These are phyloP conservation scores for Caenorhabditis imperialis DNA, from an alignment of 2,888 invertebrate species.

Conservation along the genomic window DNA sequence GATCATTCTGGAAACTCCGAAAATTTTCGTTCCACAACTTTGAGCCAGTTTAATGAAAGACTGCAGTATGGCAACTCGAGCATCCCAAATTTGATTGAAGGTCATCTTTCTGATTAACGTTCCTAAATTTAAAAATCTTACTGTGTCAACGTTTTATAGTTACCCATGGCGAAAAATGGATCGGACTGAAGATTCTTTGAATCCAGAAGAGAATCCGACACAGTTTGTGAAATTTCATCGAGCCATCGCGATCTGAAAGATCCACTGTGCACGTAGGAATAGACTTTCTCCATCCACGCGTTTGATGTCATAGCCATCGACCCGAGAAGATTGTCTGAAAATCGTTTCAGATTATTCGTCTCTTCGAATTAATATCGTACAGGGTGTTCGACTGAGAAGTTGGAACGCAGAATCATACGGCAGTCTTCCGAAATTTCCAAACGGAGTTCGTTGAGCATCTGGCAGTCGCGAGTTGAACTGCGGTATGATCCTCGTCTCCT, in stretches of 20 bases:
- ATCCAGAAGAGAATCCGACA: neutral
- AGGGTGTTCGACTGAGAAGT: conserved; percentile 20
- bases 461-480: neutral
- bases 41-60: conserved; percentile 4
- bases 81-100: conserved; percentile 3
- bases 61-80: conserved; percentile 6
- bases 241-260: conserved; percentile 18
- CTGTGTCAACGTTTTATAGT: neutral
- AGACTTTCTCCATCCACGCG: conserved; percentile 18
- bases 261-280: conserved; percentile 10
- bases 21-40: conserved; percentile 9
- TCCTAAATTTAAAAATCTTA: conserved; percentile 10
- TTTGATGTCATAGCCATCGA: conserved; percentile 32
- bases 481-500: neutral
- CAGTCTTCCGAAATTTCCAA: conserved; percentile 31
- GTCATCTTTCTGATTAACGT: conserved; percentile 7
- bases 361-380: conserved; percentile 3
- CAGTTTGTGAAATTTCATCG: conserved; percentile 5
- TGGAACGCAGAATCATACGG: conserved; percentile 12
- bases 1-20: conserved; percentile 26
- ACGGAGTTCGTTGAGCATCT: conserved; percentile 3
- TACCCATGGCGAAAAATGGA: conserved; percentile 36
- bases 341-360: neutral
- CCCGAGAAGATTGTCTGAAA: conserved; percentile 28
- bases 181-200: neutral